phyloP scores from a whole-genome alignment of 2,888 invertebrate species.

The Hoplodrina blanda region DNA sequence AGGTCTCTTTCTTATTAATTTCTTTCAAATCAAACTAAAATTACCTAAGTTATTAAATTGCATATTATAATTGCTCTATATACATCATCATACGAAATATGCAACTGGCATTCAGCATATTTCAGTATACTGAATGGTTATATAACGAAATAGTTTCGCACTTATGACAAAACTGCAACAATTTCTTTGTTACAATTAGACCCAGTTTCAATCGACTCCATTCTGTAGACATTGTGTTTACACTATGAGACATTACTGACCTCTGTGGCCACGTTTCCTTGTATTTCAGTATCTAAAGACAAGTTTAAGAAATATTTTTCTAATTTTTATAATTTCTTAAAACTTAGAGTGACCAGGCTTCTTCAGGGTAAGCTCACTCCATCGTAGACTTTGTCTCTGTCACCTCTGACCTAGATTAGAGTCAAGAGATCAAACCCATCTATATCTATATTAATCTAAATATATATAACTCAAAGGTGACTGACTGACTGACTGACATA shows the following conservation, averaged over 20 bases:
- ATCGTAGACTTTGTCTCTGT: too few relatives aligned
- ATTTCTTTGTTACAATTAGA: constrained; percentile 46
- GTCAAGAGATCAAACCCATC: too few relatives aligned
- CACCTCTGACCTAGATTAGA: too few relatives aligned
- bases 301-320: not conserved
- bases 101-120: constrained; percentile 11
- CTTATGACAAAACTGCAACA: constrained; percentile 38
- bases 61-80: too few relatives aligned
- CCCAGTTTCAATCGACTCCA: constrained; percentile 48
- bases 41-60: too few relatives aligned
- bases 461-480: too few relatives aligned
- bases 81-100: constrained; percentile 3
- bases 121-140: constrained; percentile 30
- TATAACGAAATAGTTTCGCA: constrained; percentile 49
- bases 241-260: constrained; percentile 31
- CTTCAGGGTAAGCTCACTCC: too few relatives aligned
- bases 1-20: too few relatives aligned
- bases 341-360: too few relatives aligned
- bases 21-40: too few relatives aligned
- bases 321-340: not conserved
- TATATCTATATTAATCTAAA: too few relatives aligned
- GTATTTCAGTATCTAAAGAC: constrained; percentile 30
- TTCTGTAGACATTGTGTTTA: constrained; percentile 31
- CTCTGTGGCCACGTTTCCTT: constrained; percentile 30
- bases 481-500: too few relatives aligned